Evolutionary conservation across 2,797 vertebrate genomes (phyloP).

Genomic region (Pygocentrus nattereri): DNA sequence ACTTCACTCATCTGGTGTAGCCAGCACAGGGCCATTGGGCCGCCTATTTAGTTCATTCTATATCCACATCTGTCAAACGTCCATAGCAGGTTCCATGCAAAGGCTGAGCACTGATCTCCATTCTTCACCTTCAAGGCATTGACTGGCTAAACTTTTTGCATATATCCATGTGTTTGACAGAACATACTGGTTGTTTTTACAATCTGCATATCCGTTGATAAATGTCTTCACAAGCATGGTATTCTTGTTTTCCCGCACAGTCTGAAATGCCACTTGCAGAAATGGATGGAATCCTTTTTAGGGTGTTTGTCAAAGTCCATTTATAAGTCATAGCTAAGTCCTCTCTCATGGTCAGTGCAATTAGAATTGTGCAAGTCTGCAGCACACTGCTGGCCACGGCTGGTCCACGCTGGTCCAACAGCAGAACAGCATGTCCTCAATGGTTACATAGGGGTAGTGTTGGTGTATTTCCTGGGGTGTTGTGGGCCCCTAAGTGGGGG

Average conservation of each 20-base stretch:
- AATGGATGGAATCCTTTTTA: constrained; percentile 10
- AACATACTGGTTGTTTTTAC: neutral
- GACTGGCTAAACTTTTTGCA: neutral
- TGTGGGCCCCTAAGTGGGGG: constrained; percentile 56
- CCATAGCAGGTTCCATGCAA: neutral
- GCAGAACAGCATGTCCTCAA: neutral
- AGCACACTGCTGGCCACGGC: neutral
- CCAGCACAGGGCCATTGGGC: neutral
- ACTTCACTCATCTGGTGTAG: neutral
- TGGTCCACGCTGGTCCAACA: neutral
- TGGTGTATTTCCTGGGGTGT: constrained; percentile 48
- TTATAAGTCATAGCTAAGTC: neutral
- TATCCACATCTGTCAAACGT: neutral
- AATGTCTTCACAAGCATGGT: constrained; percentile 13
- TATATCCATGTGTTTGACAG: constrained; percentile 20
- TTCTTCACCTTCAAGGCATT: constrained; percentile 43
- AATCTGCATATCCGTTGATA: neutral
- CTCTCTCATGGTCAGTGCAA: constrained; percentile 50
- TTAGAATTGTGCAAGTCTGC: constrained; percentile 42
- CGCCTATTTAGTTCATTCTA: neutral
- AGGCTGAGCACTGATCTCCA: neutral
- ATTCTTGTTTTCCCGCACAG: neutral
- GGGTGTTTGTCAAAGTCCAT: neutral
- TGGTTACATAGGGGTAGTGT: constrained; percentile 53
- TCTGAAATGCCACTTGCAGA: constrained; percentile 7